A percentile compares a stretch with the other conserved stretches of the same genome.
These are phyloP conservation scores for Phenganax marumi DNA, from an alignment of 92 coral and sea anemone species.

Conservation along the genomic window DNA sequence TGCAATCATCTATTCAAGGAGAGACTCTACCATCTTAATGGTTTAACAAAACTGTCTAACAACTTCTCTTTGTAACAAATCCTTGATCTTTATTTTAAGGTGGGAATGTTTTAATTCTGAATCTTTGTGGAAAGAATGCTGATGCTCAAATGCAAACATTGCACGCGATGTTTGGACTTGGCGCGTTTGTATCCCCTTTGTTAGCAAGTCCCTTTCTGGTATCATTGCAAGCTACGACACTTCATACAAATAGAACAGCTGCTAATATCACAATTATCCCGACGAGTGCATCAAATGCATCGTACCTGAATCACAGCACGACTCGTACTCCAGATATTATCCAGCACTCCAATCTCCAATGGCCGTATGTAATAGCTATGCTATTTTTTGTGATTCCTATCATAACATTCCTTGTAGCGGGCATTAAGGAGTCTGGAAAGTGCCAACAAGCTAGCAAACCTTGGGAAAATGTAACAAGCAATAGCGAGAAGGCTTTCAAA, in stretches of 20 bases:
- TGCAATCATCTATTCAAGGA: no score
- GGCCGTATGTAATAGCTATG: slow-evolving; percentile 80
- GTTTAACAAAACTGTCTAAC: neutral
- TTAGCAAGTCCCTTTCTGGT: slow-evolving; percentile 72
- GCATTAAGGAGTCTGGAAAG: slow-evolving; percentile 52
- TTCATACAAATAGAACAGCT: no score
- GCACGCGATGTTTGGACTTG: slow-evolving; percentile 83
- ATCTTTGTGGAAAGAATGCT: slow-evolving; percentile 75
- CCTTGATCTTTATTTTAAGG: slow-evolving; percentile 52
- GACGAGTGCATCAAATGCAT: neutral
- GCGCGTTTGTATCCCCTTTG: slow-evolving; percentile 81
- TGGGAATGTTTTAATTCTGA: slow-evolving; percentile 78
- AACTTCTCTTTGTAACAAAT: neutral
- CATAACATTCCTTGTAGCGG: slow-evolving; percentile 60
- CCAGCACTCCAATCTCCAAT: slow-evolving; percentile 48
- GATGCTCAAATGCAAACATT: slow-evolving; percentile 76
- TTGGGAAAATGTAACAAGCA: slow-evolving; percentile 47
- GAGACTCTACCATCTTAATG: no score
- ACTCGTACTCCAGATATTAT: slow-evolving; percentile 11
- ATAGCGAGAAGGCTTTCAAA: slow-evolving; percentile 55
- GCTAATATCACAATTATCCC: neutral
- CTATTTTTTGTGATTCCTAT: slow-evolving; percentile 65
- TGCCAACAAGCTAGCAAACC: slow-evolving; percentile 25
- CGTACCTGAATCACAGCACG: neutral
- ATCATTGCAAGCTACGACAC: no score